These are phyloP conservation scores for Brachyhypopomus gauderio DNA, from an alignment of 2,113 vertebrate genomes.

Conservation along the genomic window DNA sequence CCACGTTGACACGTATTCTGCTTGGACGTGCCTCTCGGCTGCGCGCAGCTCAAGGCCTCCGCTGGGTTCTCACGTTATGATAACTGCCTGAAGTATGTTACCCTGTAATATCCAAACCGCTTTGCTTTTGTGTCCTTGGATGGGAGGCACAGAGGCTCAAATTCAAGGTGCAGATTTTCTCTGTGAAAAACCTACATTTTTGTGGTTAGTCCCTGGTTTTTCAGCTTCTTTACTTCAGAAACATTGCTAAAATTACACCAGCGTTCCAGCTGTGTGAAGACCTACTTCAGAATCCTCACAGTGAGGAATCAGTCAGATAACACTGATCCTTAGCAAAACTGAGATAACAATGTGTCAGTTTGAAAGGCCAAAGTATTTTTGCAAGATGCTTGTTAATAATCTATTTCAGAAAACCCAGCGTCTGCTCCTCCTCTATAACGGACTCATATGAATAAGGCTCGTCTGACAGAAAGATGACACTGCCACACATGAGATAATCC, in stretches of 20 bases:
- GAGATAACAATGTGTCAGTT: not conserved
- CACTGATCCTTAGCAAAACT: not conserved
- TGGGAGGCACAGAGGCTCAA: not conserved
- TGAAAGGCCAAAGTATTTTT: not conserved
- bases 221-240: conserved; percentile 18
- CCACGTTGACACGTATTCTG: conserved; percentile 13
- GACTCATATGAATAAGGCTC: not conserved
- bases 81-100: conserved; percentile 37
- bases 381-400: not conserved
- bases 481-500: not conserved
- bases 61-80: conserved; percentile 13
- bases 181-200: not conserved
- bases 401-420: not conserved
- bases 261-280: not conserved
- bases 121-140: conserved; percentile 28
- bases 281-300: conserved; percentile 6
- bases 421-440: not conserved
- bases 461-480: not conserved
- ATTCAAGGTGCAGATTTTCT: not conserved
- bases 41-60: not conserved
- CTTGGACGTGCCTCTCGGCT: conserved; percentile 12
- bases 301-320: conserved; percentile 6
- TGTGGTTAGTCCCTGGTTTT: too few species aligned
- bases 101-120: conserved; percentile 28
- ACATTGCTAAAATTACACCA: conserved; percentile 7